Conservation (phyloP, 2,113 vertebrate species). For the Sialia sialis region DNA sequence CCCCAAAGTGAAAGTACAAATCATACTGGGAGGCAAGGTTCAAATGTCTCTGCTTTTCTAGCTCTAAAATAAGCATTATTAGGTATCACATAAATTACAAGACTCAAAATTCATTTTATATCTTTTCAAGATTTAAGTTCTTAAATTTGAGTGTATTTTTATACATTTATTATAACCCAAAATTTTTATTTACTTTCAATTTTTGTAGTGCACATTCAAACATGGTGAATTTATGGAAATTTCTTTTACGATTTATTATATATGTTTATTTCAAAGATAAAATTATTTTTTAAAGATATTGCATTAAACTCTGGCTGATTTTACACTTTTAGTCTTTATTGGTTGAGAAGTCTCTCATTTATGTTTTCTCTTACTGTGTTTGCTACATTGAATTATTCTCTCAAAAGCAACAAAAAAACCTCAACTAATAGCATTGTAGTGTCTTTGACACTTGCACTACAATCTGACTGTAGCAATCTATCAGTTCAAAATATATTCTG, state of each 20-base stretch:
- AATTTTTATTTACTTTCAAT: neutral
- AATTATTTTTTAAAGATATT: neutral
- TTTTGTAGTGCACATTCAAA: neutral
- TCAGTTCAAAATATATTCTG: neutral
- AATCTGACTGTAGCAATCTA: neutral
- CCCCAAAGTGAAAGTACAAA: neutral
- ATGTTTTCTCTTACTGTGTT: neutral
- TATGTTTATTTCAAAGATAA: neutral
- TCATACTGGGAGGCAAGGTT: neutral
- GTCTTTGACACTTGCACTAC: neutral
- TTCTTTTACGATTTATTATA: neutral
- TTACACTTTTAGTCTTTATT: neutral
- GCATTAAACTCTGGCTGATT: neutral
- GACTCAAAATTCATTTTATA: neutral
- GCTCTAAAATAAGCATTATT: neutral
- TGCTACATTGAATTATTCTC: neutral
- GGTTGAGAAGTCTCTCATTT: neutral
- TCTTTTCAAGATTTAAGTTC: neutral
- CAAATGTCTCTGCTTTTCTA: neutral
- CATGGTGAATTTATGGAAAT: neutral
- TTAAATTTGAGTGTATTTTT: neutral
- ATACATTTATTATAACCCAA: neutral
- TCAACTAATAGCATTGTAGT: neutral
- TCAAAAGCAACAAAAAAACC: neutral
- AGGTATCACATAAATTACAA: neutral